phyloP scores from a whole-genome alignment of 2,113 vertebrate species.

The Phaetusa simplex region DNA sequence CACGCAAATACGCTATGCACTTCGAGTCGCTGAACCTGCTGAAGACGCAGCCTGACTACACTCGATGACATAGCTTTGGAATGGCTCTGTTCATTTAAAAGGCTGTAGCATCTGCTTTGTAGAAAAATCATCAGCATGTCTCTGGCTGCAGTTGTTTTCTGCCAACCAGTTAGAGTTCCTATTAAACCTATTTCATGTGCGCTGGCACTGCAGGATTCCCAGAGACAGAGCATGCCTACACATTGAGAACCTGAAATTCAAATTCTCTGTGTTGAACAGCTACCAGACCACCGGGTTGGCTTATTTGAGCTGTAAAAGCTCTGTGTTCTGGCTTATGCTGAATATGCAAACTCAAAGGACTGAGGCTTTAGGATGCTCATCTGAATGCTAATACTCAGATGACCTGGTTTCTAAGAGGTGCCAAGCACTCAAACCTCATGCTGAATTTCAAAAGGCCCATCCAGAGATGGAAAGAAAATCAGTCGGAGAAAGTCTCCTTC shows the following conservation, averaged over 20 bases:
- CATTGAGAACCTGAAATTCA: neutral
- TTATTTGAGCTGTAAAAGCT: neutral
- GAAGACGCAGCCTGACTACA: neutral
- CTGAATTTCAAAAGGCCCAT: neutral
- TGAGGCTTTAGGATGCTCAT: neutral
- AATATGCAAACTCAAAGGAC: neutral
- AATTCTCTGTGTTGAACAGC: neutral
- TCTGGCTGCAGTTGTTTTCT: neutral
- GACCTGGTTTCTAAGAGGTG: constrained; percentile 12
- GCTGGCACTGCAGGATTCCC: neutral
- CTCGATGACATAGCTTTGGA: neutral
- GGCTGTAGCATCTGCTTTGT: neutral
- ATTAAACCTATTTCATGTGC: neutral
- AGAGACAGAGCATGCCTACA: neutral
- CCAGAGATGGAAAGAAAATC: neutral
- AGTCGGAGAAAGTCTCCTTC: neutral
- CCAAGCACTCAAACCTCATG: neutral
- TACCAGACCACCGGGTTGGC: neutral
- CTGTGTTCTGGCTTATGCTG: neutral
- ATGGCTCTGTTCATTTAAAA: neutral
- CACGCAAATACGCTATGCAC: neutral
- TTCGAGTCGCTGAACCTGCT: neutral
- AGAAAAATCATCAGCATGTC: neutral
- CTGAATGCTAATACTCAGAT: constrained; percentile 26
- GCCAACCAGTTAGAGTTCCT: neutral